phyloP scores from a whole-genome alignment of 1,140 invertebrate genomes.

The Caenorhabditis latens region DNA sequence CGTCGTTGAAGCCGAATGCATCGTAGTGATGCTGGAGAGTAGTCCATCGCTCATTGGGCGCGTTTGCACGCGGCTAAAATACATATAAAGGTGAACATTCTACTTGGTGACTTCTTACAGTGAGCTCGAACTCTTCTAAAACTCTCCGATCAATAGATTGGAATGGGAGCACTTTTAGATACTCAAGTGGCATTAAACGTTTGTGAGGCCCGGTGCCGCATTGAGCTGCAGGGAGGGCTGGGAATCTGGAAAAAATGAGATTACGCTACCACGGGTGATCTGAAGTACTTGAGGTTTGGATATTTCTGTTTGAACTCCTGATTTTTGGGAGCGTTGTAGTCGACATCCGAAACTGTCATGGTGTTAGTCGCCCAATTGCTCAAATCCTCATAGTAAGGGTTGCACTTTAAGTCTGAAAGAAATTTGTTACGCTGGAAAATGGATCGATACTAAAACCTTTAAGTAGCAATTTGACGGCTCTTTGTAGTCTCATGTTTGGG shows the following conservation, averaged over 20 bases:
- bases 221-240: background rate
- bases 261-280: too few species aligned
- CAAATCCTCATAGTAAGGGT: slow-evolving; percentile 28
- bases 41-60: slow-evolving; percentile 25
- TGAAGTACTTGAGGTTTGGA: slow-evolving; percentile 7
- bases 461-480: background rate
- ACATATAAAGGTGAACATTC: background rate
- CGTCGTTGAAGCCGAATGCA: slow-evolving; percentile 3
- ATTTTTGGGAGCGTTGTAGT: slow-evolving; percentile 28
- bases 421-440: background rate
- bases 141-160: slow-evolving; percentile 3
- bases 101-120: background rate
- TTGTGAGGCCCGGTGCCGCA: slow-evolving; percentile 12
- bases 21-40: slow-evolving; percentile 25
- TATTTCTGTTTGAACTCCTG: background rate
- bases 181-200: slow-evolving; percentile 25
- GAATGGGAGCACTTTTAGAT: slow-evolving; percentile 20
- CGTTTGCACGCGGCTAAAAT: slow-evolving; percentile 46
- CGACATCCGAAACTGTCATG: slow-evolving; percentile 3
- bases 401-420: slow-evolving; percentile 43
- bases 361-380: slow-evolving; percentile 14
- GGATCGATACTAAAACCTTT: slow-evolving; percentile 3
- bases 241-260: background rate
- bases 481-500: slow-evolving; percentile 36
- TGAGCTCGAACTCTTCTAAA: slow-evolving; percentile 34